A percentile compares a stretch with the other conserved stretches of the same genome.
These are phyloP conservation scores for Heliornis fulica DNA, from an alignment of 2,113 vertebrate genomes.

Conservation along the genomic window DNA sequence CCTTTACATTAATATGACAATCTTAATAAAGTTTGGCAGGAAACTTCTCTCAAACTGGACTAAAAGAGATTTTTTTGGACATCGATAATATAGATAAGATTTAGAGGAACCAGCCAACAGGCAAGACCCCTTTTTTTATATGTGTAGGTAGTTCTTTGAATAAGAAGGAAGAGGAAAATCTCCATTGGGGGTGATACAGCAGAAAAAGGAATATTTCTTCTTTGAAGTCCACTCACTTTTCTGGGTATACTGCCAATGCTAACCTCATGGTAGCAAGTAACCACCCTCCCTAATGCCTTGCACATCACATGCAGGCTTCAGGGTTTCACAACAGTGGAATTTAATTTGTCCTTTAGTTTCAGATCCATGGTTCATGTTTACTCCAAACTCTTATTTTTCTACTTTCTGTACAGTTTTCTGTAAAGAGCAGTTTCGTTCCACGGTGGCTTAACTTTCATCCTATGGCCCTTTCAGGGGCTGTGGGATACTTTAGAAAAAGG, in stretches of 20 bases:
- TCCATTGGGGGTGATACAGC: not conserved
- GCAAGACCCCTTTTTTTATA: not conserved
- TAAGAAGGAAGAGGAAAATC: not conserved
- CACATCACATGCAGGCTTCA: not conserved
- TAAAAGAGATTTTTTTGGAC: not conserved
- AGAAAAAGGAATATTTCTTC: not conserved
- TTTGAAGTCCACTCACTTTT: not conserved
- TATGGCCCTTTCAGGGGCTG: not conserved
- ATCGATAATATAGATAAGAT: not conserved
- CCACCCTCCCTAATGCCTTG: not conserved
- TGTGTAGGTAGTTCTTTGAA: not conserved
- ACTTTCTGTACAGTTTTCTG: not conserved
- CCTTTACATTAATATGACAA: not conserved
- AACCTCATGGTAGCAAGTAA: not conserved
- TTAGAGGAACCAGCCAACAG: not conserved
- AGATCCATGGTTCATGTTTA: not conserved
- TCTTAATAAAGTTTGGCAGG: not conserved
- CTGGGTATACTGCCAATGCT: accelerated
- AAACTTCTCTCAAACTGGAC: not conserved
- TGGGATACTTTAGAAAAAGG: not conserved
- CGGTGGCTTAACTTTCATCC: not conserved
- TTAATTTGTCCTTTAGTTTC: not conserved
- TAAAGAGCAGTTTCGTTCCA: not conserved
- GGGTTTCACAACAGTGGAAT: not conserved
- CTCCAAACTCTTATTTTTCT: not conserved